Percentiles rank a stretch among this genome's conserved stretches.
Conservation (phyloP, 1,140 invertebrate genomes). For the Oscheius sp. region DNA sequence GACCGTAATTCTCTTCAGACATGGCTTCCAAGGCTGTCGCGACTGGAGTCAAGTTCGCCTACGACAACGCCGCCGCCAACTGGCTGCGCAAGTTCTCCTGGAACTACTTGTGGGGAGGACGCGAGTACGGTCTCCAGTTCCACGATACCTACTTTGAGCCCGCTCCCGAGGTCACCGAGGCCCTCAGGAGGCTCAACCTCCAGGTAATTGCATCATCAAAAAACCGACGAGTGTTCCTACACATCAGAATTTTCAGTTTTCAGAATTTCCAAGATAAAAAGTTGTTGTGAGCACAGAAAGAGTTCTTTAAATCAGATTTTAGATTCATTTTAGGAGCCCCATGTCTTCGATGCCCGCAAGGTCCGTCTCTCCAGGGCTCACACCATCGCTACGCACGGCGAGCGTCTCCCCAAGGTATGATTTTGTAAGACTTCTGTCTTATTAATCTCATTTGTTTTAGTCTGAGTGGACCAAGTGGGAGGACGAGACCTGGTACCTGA, state of each 20-base stretch:
- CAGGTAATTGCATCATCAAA: no score
- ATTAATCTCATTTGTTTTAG: not conserved
- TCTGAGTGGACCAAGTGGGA: not conserved
- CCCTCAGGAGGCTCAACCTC: slow-evolving; percentile 56
- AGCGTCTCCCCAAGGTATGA: slow-evolving; percentile 52
- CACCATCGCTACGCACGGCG: slow-evolving; percentile 54
- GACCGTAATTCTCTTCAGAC: no score
- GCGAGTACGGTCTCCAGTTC: slow-evolving; percentile 50
- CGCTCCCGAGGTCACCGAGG: slow-evolving; percentile 58
- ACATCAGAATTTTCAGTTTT: no score
- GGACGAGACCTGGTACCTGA: slow-evolving; percentile 57
- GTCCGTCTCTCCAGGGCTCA: slow-evolving; percentile 50
- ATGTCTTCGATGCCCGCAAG: slow-evolving; percentile 28
- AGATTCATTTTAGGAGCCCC: slow-evolving; percentile 18
- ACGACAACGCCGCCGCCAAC: not conserved
- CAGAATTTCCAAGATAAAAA: no score
- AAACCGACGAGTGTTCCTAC: no score
- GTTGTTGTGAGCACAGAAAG: no score
- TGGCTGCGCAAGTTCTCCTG: slow-evolving; percentile 41
- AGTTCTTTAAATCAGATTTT: no score
- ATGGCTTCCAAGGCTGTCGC: not conserved
- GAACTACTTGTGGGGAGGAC: slow-evolving; percentile 52
- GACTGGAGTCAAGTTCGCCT: not conserved
- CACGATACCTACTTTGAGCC: slow-evolving; percentile 57
- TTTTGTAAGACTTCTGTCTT: not conserved